Evolutionary conservation across 2,888 invertebrate species (phyloP).

Genomic region (Melolontha melolontha): DNA sequence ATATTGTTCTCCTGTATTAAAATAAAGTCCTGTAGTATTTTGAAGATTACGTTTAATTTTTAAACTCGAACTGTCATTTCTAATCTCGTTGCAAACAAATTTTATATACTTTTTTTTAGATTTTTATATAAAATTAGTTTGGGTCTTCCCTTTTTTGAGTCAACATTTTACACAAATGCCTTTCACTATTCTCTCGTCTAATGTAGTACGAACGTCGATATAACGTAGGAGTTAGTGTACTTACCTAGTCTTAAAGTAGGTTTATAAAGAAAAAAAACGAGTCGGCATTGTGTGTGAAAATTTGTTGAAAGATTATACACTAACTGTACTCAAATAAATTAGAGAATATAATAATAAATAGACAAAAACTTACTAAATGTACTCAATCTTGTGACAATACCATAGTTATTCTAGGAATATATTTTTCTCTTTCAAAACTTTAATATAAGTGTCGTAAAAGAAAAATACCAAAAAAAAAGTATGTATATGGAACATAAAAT

Average conservation of each 20-base stretch:
- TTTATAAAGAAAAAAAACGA: not conserved
- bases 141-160: not conserved
- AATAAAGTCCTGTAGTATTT: too few species aligned
- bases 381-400: constrained; percentile 65
- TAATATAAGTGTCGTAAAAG: constrained; percentile 34
- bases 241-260: constrained; percentile 4
- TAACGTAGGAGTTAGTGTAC: too few species aligned
- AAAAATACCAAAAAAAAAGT: constrained; percentile 14
- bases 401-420: constrained; percentile 53
- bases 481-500: constrained; percentile 5
- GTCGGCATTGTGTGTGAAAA: constrained; percentile 23
- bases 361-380: constrained; percentile 48
- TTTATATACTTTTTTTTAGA: too few species aligned
- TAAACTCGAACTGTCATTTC: too few species aligned
- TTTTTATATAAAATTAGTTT: not conserved
- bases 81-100: too few species aligned
- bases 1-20: too few species aligned
- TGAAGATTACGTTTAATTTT: too few species aligned
- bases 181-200: not conserved
- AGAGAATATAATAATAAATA: constrained; percentile 16
- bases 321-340: not conserved
- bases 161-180: constrained; percentile 23
- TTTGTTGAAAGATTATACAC: constrained; percentile 8
- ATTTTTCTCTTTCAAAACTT: constrained; percentile 51
- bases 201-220: too few species aligned